Percentiles rank a stretch among this genome's conserved stretches.
These are phyloP conservation scores for Hydractinia symbiolongicarpus DNA, from an alignment of 30 jellyfish, hydroid and myxozoan species.

Conservation along the genomic window DNA sequence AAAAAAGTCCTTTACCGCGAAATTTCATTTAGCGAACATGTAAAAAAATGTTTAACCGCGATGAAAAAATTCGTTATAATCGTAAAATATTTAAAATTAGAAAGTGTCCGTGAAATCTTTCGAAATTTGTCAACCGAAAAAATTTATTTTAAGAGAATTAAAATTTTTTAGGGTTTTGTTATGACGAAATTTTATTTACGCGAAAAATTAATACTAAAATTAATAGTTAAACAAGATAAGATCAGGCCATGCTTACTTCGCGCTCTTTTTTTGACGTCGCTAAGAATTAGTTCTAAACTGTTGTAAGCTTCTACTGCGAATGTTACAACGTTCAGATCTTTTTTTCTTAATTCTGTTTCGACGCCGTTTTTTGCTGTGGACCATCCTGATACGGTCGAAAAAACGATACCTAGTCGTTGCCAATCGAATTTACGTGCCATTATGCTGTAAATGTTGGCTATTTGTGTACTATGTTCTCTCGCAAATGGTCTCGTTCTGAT, in stretches of 20 bases:
- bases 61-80: too few relatives aligned
- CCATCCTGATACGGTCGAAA: neutral
- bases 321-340: neutral
- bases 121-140: too few relatives aligned
- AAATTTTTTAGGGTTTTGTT: neutral
- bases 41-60: too few relatives aligned
- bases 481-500: conserved; percentile 19
- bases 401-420: conserved; percentile 19
- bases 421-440: conserved; percentile 2
- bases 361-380: neutral
- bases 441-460: conserved; percentile 8
- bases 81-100: too few relatives aligned
- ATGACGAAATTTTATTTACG: too few relatives aligned
- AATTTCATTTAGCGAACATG: too few relatives aligned
- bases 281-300: neutral
- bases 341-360: neutral
- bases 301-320: neutral
- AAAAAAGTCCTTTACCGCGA: too few relatives aligned
- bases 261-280: neutral
- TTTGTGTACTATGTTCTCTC: neutral
- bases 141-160: too few relatives aligned
- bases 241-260: conserved; percentile 18
- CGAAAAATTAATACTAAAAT: neutral
- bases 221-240: neutral
- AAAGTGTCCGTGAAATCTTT: too few relatives aligned